A percentile compares a stretch with the other conserved stretches of the same genome.
Evolutionary conservation across 2,797 vertebrate genomes (phyloP).

Genomic region (Helarctos malayanus): DNA sequence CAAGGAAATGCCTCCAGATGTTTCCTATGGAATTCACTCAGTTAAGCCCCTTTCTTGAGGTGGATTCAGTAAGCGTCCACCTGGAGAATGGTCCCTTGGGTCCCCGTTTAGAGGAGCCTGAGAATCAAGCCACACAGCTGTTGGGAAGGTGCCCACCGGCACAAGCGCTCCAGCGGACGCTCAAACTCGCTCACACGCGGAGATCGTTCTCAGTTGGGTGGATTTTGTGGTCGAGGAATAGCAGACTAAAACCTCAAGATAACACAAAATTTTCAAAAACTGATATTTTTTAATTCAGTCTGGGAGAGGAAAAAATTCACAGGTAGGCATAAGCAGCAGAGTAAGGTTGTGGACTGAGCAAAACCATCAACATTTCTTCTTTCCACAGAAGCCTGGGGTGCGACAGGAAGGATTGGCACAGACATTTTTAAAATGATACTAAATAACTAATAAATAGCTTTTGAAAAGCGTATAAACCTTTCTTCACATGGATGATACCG

Average conservation of each 20-base stretch:
- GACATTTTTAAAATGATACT: background rate
- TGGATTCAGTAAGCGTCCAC: no score
- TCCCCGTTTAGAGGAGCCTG: no score
- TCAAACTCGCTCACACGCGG: background rate
- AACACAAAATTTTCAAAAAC: background rate
- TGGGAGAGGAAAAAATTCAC: background rate
- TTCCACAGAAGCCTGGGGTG: no score
- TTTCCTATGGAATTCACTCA: background rate
- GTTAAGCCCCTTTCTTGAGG: background rate
- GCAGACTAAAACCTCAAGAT: background rate
- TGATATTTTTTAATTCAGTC: background rate
- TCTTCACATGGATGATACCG: background rate
- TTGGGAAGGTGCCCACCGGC: no score
- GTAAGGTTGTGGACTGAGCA: no score
- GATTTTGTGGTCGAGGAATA: background rate
- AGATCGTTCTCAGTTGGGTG: no score
- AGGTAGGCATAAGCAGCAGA: fast-evolving
- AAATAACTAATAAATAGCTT: background rate
- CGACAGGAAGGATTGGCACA: background rate
- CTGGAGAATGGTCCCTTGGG: no score
- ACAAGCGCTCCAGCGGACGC: no score
- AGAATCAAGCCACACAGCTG: no score
- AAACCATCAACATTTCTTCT: background rate
- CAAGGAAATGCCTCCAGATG: background rate
- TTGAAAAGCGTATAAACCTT: background rate